A percentile compares a stretch with the other conserved stretches of the same genome.
Conservation (phyloP, 2,797 vertebrate genomes). For the Anisognathus igniventris region DNA sequence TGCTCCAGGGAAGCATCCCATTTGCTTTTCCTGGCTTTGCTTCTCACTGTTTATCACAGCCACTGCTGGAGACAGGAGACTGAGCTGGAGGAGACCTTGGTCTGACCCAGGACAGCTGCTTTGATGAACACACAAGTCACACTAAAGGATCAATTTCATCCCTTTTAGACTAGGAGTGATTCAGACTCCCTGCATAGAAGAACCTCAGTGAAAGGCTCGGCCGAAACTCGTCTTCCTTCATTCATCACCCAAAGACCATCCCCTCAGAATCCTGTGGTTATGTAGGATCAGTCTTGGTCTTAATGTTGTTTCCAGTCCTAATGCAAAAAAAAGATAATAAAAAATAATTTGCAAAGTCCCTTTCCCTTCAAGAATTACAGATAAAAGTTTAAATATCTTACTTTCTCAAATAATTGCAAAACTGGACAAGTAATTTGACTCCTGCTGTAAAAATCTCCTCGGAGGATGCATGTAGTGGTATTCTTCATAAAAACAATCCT, state of each 20-base stretch:
- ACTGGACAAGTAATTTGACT: not conserved
- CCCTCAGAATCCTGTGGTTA: not conserved
- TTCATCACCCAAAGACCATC: not conserved
- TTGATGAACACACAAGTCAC: not conserved
- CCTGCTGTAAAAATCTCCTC: not conserved
- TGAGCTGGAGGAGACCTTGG: not conserved
- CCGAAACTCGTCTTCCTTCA: not conserved
- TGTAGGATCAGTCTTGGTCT: not conserved
- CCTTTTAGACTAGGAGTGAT: not conserved
- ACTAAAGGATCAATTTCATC: not conserved
- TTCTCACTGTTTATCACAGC: not conserved
- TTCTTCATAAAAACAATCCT: not conserved
- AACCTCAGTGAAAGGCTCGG: not conserved
- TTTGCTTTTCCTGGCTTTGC: conserved; percentile 24
- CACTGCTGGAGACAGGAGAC: not conserved
- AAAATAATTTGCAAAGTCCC: not conserved
- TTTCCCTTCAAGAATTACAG: not conserved
- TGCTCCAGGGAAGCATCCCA: not conserved
- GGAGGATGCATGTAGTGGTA: not conserved
- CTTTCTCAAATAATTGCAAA: not conserved
- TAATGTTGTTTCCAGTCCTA: not conserved
- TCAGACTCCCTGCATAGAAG: not conserved
- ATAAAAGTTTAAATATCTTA: not conserved
- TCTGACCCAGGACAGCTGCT: not conserved
- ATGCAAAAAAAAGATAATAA: not conserved